Base-by-base conservation (phyloP, 2,888 invertebrate genomes). In the Salticus scenicus region DNA sequence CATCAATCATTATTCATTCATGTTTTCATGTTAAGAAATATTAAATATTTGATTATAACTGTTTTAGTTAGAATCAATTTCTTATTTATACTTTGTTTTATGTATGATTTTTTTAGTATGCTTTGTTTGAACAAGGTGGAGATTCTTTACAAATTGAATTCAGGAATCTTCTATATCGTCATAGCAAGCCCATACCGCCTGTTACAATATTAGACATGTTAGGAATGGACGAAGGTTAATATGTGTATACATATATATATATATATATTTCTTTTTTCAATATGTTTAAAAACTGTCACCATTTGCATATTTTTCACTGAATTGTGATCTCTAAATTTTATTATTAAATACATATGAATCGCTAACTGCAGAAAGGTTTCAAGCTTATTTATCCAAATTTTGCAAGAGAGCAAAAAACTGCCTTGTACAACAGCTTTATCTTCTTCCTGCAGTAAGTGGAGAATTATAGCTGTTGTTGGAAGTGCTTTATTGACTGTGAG, bases 131-230 rank as follows among this genome's bases (percentile, higher is more conserved):
- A 70, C 87, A 91, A 89, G 98, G 98, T 1, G 95, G 96, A 76
- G 94, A 96, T 89, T 95, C 96, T 85, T 91, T 98, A 67, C 96
- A 97, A 90, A 94, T 94, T 84, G 97, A 98, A 89, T 98, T 98
- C 91, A 95, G 96, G 89, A 95, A 96, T 89, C 92, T 97, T 85
- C 92, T 98, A 51, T 94, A 94, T 87, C 94, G 96, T 87, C 95
- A 98, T 91, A 97, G 97, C 82, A 94, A 95, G 88, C 96, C 97
- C 0, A 92, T 98, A 76, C 94, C 98, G 0, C 95, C 97, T 0
- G 94, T 95, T n/a, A 77, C 77, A 20, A 93, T 98, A 12, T 92
- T 98, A 90, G 97, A 98, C 90, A 93, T 97, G 89, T 95, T 97
- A 47, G 95, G 95, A 88, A 94, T 95, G 77, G 97, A 97, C 91